phyloP scores from a whole-genome alignment of 2,113 vertebrate genomes.

The Microtus oregoni region DNA sequence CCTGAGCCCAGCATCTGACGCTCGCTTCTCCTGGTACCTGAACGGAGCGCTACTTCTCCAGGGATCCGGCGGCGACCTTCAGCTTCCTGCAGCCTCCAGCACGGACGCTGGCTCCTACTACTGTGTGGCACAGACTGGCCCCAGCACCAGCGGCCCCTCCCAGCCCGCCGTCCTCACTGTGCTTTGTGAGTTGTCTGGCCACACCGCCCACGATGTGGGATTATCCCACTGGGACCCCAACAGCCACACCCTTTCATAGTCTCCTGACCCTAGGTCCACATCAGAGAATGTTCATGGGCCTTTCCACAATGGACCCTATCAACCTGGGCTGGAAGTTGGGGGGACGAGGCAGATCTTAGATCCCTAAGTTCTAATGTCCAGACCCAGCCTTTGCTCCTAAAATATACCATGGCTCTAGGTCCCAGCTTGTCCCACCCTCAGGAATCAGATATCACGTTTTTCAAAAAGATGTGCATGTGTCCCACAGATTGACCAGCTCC shows the following conservation, averaged over 20 bases:
- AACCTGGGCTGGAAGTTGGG: not conserved
- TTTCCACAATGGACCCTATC: not conserved
- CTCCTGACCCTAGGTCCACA: not conserved
- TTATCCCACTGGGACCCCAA: not conserved
- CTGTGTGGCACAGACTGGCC: constrained; percentile 60
- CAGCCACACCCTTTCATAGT: not conserved
- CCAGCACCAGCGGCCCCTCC: not conserved
- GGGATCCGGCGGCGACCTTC: not conserved
- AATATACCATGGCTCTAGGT: not conserved
- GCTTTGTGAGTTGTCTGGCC: constrained; percentile 79
- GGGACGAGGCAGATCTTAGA: not conserved
- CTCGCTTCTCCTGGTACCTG: constrained; percentile 84
- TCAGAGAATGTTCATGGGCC: not conserved
- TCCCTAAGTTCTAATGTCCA: not conserved
- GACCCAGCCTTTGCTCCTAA: not conserved
- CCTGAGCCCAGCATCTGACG: accelerated
- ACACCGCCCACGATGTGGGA: not conserved
- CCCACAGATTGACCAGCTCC: not conserved
- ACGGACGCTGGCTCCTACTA: constrained; percentile 75
- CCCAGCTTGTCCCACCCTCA: not conserved
- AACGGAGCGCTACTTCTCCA: constrained; percentile 73
- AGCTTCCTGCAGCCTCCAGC: constrained; percentile 48
- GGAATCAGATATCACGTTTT: not conserved
- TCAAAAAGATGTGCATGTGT: not conserved
- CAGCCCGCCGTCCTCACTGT: constrained; percentile 33